These are phyloP conservation scores for Ceratoteleas bidentatus DNA, from an alignment of 1,140 invertebrate species.

Conservation along the genomic window DNA sequence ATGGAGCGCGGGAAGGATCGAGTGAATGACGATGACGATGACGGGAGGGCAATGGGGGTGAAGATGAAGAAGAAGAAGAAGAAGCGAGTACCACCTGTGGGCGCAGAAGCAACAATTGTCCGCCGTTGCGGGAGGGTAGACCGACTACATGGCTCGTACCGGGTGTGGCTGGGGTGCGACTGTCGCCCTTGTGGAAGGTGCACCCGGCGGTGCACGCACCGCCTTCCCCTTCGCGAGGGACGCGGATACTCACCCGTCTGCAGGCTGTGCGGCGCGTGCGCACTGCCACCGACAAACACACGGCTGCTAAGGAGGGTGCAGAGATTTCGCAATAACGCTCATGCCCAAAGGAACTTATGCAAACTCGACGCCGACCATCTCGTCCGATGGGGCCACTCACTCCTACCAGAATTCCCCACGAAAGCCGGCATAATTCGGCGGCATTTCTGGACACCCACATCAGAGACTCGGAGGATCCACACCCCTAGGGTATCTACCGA, in stretches of 20 bases:
- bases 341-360: conserved; percentile 41
- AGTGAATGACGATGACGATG: conserved; percentile 33
- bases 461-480: no score
- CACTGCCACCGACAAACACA: conserved; percentile 34
- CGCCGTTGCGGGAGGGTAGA: conserved; percentile 80
- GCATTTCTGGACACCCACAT: no score
- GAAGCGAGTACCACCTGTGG: conserved; percentile 80
- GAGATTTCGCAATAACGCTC: conserved; percentile 43
- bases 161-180: conserved; percentile 81
- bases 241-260: conserved; percentile 63
- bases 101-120: conserved; percentile 82
- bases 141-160: conserved; percentile 81
- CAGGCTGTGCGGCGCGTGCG: conserved; percentile 72
- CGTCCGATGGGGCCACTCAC: background rate
- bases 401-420: no score
- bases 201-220: conserved; percentile 50
- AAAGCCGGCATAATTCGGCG: no score
- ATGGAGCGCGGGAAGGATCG: conserved; percentile 1
- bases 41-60: conserved; percentile 14
- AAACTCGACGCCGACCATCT: conserved; percentile 30
- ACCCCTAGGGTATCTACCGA: no score
- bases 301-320: conserved; percentile 33
- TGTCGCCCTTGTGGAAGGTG: conserved; percentile 68
- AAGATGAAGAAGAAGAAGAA: conserved; percentile 69
- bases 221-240: conserved; percentile 66